Percentiles rank a stretch among this genome's conserved stretches.
Evolutionary conservation across 2,113 vertebrate species (phyloP).

Genomic region (Zingel zingel): DNA sequence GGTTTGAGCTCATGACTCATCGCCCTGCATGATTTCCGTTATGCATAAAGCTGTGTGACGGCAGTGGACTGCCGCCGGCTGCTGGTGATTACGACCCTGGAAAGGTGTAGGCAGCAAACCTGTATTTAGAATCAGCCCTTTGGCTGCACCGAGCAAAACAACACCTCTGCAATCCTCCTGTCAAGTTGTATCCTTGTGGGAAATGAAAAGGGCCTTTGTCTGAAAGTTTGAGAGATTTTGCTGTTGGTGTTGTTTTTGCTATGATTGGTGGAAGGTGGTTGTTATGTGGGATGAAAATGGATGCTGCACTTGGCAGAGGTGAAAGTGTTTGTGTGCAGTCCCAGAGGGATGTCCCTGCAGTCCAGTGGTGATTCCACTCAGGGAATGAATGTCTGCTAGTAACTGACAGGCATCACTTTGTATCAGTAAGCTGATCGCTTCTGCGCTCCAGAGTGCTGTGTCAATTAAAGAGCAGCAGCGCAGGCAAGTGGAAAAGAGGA

Average conservation of each 20-base stretch:
- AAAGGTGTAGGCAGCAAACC: slow-evolving; percentile 46
- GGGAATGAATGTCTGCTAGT: slow-evolving; percentile 34
- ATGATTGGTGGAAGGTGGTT: slow-evolving; percentile 19
- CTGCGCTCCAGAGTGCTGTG: slow-evolving; percentile 47
- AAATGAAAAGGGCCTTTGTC: slow-evolving; percentile 39
- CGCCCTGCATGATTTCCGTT: slow-evolving; percentile 39
- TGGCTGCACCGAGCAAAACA: slow-evolving; percentile 48
- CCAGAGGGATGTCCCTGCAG: not conserved
- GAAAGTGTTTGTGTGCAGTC: slow-evolving; percentile 31
- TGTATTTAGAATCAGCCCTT: slow-evolving; percentile 58
- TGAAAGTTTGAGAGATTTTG: slow-evolving; percentile 33
- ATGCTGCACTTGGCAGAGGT: slow-evolving; percentile 12
- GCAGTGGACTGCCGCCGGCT: slow-evolving; percentile 34
- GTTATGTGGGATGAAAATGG: slow-evolving; percentile 40
- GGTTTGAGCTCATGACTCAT: slow-evolving; percentile 50
- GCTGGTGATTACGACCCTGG: slow-evolving; percentile 31
- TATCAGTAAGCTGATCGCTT: slow-evolving; percentile 69
- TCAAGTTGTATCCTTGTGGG: slow-evolving; percentile 32
- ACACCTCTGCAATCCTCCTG: slow-evolving; percentile 35
- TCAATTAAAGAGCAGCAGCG: slow-evolving; percentile 67
- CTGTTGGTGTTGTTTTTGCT: slow-evolving; percentile 43
- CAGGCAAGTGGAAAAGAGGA: slow-evolving; percentile 59
- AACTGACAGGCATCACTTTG: slow-evolving; percentile 73
- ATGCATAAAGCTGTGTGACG: slow-evolving; percentile 38
- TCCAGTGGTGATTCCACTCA: slow-evolving; percentile 38